Evolutionary conservation across 2,888 invertebrate genomes (phyloP), one percentile per base, ranked within the genome.

Genomic region (Clostera curtula): DNA sequence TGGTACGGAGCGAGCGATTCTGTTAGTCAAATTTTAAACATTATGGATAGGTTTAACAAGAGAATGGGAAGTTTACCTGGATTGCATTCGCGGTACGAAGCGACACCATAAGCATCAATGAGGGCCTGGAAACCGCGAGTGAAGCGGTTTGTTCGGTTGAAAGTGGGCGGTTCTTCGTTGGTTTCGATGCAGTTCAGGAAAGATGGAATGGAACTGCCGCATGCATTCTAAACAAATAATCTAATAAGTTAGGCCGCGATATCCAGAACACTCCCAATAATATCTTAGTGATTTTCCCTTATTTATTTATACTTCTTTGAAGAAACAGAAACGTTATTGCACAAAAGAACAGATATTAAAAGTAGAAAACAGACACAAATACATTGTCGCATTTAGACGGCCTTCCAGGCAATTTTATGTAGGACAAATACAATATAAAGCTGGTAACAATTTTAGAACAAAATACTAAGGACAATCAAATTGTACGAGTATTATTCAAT

Each of bases 61-160:
- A 10, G 5, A 2, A 3, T 20, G 11, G 19, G 11, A 19, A 38
- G 40, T 17, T n/a, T 66, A 91, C 92, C 91, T 49, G 96, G 96
- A 80, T 96, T 98, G 36, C 93, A 92, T 80, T 98, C 97, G 36
- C 95, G 87, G 72, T 98, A 98, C 15, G 91, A 90, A 27, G 96
- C 94, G 12, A 97, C 90, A 32, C 97, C 98, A 63, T 97, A 98
- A 0, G 97, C 88, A 72, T 97, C 95, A 45, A 98, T 95, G 46
- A 98, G 88, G 61, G 89, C 90, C 76, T 98, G 98, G 86, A 97
- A 98, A 27, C 95, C 96, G 43, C 84, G 85, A 0, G 97, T 98
- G 77, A 97, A 97, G 56, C 92, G 93, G 80, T 97, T 97, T 33
- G 95, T 93, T 16, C 94, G 87, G 71, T 95, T 93, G 76, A 91